phyloP scores from a whole-genome alignment of 2,797 vertebrate species.

The Macropus fuliginosus region DNA sequence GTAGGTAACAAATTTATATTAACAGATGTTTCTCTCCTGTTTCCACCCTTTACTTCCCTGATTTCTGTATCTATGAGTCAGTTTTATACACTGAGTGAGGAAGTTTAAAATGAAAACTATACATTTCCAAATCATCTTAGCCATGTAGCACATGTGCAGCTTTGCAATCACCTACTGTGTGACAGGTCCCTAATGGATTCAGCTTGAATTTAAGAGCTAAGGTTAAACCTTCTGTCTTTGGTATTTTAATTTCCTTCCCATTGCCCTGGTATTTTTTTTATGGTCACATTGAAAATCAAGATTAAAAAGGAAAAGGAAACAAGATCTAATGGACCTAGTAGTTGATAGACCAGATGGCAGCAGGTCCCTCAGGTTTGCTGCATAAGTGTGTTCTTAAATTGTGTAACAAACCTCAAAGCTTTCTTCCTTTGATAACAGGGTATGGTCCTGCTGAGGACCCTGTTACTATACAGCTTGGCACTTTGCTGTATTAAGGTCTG shows the following conservation, averaged over 20 bases:
- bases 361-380: slow-evolving; percentile 36
- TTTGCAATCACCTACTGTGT: background rate
- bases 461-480: background rate
- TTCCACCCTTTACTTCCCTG: background rate
- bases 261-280: slow-evolving; percentile 25
- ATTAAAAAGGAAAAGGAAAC: slow-evolving; percentile 43
- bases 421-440: background rate
- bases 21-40: background rate
- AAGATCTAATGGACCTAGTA: background rate
- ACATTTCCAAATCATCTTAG: too few species aligned
- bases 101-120: background rate
- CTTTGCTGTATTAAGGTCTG: background rate
- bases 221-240: background rate
- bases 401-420: background rate
- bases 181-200: background rate
- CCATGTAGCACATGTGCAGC: too few species aligned
- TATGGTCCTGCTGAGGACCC: background rate
- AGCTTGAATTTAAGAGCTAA: background rate
- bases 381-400: slow-evolving; percentile 45
- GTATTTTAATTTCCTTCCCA: slow-evolving; percentile 63
- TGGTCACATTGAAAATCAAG: slow-evolving; percentile 37
- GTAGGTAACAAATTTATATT: background rate
- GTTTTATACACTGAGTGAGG: background rate
- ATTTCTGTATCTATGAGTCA: background rate
- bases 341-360: slow-evolving; percentile 65